Conservation (phyloP, 2,888 invertebrate species). For the Crepidodera aurea region DNA sequence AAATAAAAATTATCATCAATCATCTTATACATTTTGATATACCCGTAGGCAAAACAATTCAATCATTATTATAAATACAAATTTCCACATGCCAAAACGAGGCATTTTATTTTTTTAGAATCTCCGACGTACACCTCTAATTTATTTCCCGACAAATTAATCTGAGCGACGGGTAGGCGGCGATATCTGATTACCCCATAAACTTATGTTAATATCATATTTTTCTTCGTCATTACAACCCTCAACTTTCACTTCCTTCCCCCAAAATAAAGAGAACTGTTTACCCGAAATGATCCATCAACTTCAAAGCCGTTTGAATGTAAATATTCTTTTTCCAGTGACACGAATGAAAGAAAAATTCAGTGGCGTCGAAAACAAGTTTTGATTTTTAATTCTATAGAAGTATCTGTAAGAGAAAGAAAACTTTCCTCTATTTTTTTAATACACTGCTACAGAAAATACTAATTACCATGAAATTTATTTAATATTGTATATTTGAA, state of each 20-base stretch:
- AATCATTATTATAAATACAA: too few species aligned
- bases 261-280: conserved; percentile 22
- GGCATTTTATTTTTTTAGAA: neutral
- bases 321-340: conserved; percentile 26
- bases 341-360: conserved; percentile 26
- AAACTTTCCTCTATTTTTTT: too few species aligned
- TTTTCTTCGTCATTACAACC: conserved; percentile 19
- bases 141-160: conserved; percentile 19
- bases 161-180: conserved; percentile 5
- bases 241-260: conserved; percentile 6
- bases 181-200: conserved; percentile 15
- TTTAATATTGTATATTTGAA: too few species aligned
- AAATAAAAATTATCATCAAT: too few species aligned
- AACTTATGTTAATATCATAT: conserved; percentile 25
- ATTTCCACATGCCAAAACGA: too few species aligned
- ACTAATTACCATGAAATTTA: too few species aligned
- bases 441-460: too few species aligned
- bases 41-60: too few species aligned
- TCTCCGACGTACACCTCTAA: neutral
- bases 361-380: conserved; percentile 11
- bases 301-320: conserved; percentile 43
- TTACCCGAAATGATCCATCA: conserved; percentile 43
- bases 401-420: too few species aligned
- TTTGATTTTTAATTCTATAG: too few species aligned
- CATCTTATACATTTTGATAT: too few species aligned